Evolutionary conservation across 2,888 invertebrate genomes (phyloP), one percentile per base, ranked within the genome.

Genomic region (Eupithecia insigniata): DNA sequence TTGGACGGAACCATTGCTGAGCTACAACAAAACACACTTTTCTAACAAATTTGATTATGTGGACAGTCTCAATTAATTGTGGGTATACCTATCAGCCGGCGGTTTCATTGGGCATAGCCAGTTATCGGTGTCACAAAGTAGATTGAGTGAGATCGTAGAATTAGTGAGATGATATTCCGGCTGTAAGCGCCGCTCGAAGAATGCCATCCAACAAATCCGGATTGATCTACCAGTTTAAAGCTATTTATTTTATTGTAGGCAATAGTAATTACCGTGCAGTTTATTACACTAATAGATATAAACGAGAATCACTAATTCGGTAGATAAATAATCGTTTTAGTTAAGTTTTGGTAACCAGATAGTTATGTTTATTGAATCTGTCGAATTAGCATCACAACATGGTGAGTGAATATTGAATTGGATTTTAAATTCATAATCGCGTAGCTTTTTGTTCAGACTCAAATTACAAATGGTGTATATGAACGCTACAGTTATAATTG

Each of bases 41-140:
- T 26, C 64, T 7, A 22, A 34, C 34, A 22, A 36, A 62, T 64
- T 64, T 64, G 92, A 94, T 94, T 92, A 94, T 90, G 92, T 93
- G 92, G 94, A 92, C 87, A 92, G 93, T 92, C 91, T 92, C 92
- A 90, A 93, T 93, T 94, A 93, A 93, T 93, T 92, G 92, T 92
- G 87, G 86, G 88, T 90, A 88, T 88, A 84, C 85, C 84, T 90
- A 89, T 90, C 89, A 90, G 91, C 89, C 93, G 92, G 91, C 91
- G 83, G 90, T 90, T 90, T 88, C 89, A 87, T 90, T 89, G 74
- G 89, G 90, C 90, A 89, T 89, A 89, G 89, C 87, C 86, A 87
- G 90, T 90, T 92, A 92, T 92, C 93, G 88, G 90, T 90, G 92
- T 91, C 89, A 89, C 88, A 87, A 87, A 90, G 90, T 90, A 91